Percentiles rank a stretch among this genome's conserved stretches.
Evolutionary conservation across 2,113 vertebrate genomes (phyloP).

Genomic region (Garra rufa): DNA sequence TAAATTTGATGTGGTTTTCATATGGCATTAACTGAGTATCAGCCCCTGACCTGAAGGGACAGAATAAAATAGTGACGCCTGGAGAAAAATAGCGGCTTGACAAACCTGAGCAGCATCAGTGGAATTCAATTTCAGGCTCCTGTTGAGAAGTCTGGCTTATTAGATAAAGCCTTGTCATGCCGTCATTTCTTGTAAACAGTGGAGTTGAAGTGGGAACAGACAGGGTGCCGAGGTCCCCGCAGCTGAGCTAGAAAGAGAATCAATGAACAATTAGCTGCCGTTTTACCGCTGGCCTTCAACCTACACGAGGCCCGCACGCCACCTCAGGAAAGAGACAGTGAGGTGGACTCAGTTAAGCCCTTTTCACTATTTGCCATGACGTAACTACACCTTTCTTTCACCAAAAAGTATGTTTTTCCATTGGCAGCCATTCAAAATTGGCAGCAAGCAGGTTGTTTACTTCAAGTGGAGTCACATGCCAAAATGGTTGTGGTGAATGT

Average conservation of each 20-base stretch:
- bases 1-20: slow-evolving; percentile 3
- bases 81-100: slow-evolving; percentile 19
- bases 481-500: neutral
- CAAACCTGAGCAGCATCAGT: slow-evolving; percentile 47
- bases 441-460: neutral
- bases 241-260: slow-evolving; percentile 50
- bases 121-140: slow-evolving; percentile 55
- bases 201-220: slow-evolving; percentile 58
- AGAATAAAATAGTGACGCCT: slow-evolving; percentile 32
- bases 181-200: slow-evolving; percentile 62
- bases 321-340: slow-evolving; percentile 42
- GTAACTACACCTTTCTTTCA: neutral
- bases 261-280: slow-evolving; percentile 56
- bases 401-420: neutral
- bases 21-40: neutral
- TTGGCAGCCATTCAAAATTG: neutral
- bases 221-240: slow-evolving; percentile 50
- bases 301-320: slow-evolving; percentile 32
- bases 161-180: slow-evolving; percentile 60
- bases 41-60: slow-evolving; percentile 3
- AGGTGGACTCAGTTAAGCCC: slow-evolving; percentile 25
- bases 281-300: slow-evolving; percentile 44
- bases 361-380: neutral
- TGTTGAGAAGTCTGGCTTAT: slow-evolving; percentile 57
- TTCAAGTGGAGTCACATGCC: neutral